These are phyloP conservation scores for Augiades crinisus DNA, from an alignment of 2,888 invertebrate species.

Conservation along the genomic window DNA sequence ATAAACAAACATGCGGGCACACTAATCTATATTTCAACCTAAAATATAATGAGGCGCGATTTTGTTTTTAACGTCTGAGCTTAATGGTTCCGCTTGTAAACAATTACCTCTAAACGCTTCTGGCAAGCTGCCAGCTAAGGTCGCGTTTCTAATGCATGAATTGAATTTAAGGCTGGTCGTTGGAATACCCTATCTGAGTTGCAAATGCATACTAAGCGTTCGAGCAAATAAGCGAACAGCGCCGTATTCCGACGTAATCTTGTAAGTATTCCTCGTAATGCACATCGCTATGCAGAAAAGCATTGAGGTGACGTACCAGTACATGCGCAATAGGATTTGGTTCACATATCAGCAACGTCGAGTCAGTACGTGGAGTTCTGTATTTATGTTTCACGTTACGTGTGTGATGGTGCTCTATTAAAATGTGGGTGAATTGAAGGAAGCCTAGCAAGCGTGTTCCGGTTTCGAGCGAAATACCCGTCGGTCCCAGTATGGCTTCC, in stretches of 20 bases:
- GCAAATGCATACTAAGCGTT: constrained; percentile 11
- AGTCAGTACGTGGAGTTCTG: constrained; percentile 3
- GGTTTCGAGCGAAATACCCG: constrained; percentile 59
- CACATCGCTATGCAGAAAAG: constrained; percentile 20
- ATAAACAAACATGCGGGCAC: constrained; percentile 69
- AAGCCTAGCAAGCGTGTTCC: constrained; percentile 71
- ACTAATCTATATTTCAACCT: constrained; percentile 50
- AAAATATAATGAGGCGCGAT: constrained; percentile 5
- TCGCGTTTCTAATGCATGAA: constrained; percentile 12
- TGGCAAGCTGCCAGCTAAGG: constrained; percentile 16
- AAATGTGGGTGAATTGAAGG: constrained; percentile 68
- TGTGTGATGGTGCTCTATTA: constrained; percentile 38
- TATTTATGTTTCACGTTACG: constrained; percentile 1
- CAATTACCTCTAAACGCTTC: constrained; percentile 13
- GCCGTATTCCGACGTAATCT: constrained; percentile 19
- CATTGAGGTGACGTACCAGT: constrained; percentile 10
- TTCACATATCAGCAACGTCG: constrained; percentile 16
- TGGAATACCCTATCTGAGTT: constrained; percentile 15
- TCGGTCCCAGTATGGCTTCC: constrained; percentile 59
- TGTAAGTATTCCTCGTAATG: constrained; percentile 24
- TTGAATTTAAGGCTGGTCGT: constrained; percentile 20
- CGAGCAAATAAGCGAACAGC: constrained; percentile 14
- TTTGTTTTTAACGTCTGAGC: background rate
- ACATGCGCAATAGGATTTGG: constrained; percentile 22
- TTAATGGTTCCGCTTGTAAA: constrained; percentile 16